A percentile compares a stretch with the other conserved stretches of the same genome.
These are phyloP conservation scores for Monochamus saltuarius DNA, from an alignment of 1,140 invertebrate species.

Conservation along the genomic window DNA sequence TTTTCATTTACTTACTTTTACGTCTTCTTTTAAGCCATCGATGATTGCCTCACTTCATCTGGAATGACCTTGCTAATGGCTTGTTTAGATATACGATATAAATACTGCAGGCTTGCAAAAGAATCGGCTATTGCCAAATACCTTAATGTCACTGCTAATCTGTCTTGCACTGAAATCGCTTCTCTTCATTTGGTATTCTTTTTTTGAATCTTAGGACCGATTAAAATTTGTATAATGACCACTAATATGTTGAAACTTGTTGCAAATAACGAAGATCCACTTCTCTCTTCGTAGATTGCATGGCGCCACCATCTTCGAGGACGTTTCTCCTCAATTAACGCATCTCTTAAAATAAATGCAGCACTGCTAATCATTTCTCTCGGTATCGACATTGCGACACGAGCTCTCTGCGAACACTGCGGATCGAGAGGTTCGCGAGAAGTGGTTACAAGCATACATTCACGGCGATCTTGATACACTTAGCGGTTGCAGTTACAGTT, in stretches of 20 bases:
- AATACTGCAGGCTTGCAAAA: constrained; percentile 30
- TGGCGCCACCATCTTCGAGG: constrained; percentile 6
- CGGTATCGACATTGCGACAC: too few relatives aligned
- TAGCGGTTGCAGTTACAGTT: too few relatives aligned
- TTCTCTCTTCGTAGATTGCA: constrained; percentile 4
- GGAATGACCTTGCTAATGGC: constrained; percentile 29
- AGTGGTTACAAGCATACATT: too few relatives aligned
- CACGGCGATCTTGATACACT: too few relatives aligned
- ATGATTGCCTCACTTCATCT: constrained; percentile 30
- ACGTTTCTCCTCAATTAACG: neutral
- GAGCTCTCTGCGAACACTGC: too few relatives aligned
- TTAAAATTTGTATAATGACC: constrained; percentile 23
- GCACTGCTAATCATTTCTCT: too few relatives aligned
- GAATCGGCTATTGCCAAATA: constrained; percentile 39
- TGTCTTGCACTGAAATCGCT: constrained; percentile 34
- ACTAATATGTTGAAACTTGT: constrained; percentile 19
- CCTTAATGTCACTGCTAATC: constrained; percentile 39
- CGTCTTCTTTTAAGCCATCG: constrained; percentile 23
- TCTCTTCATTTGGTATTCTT: constrained; percentile 36
- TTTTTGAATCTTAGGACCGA: constrained; percentile 33
- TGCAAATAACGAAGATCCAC: neutral
- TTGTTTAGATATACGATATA: constrained; percentile 35
- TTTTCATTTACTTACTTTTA: constrained; percentile 20
- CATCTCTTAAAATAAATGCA: too few relatives aligned
- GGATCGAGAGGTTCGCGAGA: too few relatives aligned